Evolutionary conservation across 1,140 invertebrate species (phyloP).

Genomic region (Drosophila parabipectinata): DNA sequence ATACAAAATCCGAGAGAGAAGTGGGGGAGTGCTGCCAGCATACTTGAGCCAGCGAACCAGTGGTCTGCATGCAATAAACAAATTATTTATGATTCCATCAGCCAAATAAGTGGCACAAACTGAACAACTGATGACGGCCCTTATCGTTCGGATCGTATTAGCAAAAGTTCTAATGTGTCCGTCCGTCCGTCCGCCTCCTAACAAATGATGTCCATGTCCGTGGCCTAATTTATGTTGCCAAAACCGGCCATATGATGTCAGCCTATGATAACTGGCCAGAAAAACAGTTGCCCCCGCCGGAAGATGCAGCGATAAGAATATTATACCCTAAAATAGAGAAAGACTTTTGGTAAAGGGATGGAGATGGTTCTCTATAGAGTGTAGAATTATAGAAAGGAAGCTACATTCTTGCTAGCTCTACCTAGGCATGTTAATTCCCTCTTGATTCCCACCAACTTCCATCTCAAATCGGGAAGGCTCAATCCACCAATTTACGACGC

Average conservation of each 20-base stretch:
- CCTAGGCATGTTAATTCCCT: constrained; percentile 56
- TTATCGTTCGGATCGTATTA: constrained; percentile 80
- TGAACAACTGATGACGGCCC: constrained; percentile 60
- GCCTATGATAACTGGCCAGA: constrained; percentile 25
- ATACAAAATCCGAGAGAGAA: constrained; percentile 48
- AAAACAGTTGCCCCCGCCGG: constrained; percentile 15
- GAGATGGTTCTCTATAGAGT: no score
- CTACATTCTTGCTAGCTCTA: neutral
- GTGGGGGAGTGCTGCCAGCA: constrained; percentile 11
- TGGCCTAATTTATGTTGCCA: constrained; percentile 68
- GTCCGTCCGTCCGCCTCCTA: constrained; percentile 6
- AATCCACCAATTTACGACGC: constrained; percentile 70
- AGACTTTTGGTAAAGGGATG: no score
- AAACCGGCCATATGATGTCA: constrained; percentile 56
- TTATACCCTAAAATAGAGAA: neutral
- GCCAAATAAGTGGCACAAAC: constrained; percentile 62
- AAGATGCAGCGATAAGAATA: constrained; percentile 28
- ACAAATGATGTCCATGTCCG: constrained; percentile 53
- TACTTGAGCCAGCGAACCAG: constrained; percentile 13
- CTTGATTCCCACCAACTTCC: constrained; percentile 40
- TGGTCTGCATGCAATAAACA: constrained; percentile 74
- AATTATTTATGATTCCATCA: constrained; percentile 82
- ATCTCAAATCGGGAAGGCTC: constrained; percentile 18
- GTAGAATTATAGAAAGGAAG: no score
- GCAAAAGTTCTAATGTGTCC: constrained; percentile 71